These are phyloP conservation scores for Montipora capricornis DNA, from an alignment of 64 coral and sea anemone species.

Conservation along the genomic window DNA sequence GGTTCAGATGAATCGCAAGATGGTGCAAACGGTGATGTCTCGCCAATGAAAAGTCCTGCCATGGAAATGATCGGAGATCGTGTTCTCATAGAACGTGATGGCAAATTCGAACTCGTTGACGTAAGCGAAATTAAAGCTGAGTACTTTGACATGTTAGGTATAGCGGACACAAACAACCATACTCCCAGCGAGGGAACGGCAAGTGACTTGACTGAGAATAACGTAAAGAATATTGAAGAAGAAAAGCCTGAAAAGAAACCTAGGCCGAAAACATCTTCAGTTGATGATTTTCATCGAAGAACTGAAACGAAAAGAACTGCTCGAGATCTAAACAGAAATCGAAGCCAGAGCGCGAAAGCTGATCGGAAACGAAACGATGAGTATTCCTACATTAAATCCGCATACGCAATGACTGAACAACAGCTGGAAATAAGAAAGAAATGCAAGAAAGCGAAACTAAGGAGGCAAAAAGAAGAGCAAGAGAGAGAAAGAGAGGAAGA, in stretches of 20 bases:
- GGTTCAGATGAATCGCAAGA: slow-evolving; percentile 14
- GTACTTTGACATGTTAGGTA: slow-evolving; percentile 97
- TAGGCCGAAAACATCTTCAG: slow-evolving; percentile 82
- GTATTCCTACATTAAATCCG: slow-evolving; percentile 86
- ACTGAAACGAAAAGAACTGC: slow-evolving; percentile 40
- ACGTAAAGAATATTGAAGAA: slow-evolving; percentile 8
- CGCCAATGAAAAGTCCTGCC: slow-evolving; percentile 23
- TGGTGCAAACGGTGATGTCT: slow-evolving; percentile 23
- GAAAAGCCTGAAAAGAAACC: slow-evolving; percentile 39
- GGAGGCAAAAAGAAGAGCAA: slow-evolving; percentile 91
- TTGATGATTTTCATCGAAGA: slow-evolving; percentile 52
- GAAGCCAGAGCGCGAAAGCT: slow-evolving; percentile 80
- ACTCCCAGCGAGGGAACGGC: slow-evolving; percentile 14
- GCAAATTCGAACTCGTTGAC: slow-evolving; percentile 98
- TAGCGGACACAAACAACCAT: slow-evolving; percentile 46
- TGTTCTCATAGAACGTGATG: slow-evolving; percentile 95
- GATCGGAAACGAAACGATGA: slow-evolving; percentile 66
- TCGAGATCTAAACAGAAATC: slow-evolving; percentile 51
- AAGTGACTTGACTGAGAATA: slow-evolving; percentile 40
- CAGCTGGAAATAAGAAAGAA: slow-evolving; percentile 93
- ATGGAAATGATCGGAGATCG: slow-evolving; percentile 97
- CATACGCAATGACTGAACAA: slow-evolving; percentile 94
- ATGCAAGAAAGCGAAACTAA: slow-evolving; percentile 87
- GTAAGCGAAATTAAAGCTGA: slow-evolving; percentile 97
- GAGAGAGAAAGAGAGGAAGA: slow-evolving; percentile 91